Conservation (phyloP, 2,113 vertebrate species). For the Nothocercus nigrocapillus region DNA sequence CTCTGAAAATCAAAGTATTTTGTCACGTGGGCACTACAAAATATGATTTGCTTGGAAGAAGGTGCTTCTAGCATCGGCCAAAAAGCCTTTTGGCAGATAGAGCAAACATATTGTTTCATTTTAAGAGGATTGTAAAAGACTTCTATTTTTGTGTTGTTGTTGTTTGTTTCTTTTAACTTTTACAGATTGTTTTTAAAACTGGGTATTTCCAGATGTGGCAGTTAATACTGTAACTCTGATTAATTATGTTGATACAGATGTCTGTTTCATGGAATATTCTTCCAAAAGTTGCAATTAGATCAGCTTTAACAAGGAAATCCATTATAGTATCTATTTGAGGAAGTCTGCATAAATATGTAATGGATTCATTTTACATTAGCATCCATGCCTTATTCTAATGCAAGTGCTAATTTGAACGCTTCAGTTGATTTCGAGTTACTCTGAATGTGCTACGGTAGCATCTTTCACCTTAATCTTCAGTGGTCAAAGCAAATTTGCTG, state of each 20-base stretch:
- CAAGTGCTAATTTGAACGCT: constrained; percentile 74
- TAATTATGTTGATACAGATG: constrained; percentile 56
- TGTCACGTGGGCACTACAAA: neutral
- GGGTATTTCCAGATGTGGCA: neutral
- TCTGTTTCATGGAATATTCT: constrained; percentile 40
- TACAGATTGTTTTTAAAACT: neutral
- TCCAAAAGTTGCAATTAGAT: constrained; percentile 64
- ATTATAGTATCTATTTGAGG: constrained; percentile 49
- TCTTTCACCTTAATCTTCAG: constrained; percentile 58
- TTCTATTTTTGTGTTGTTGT: neutral
- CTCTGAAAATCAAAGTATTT: constrained; percentile 1
- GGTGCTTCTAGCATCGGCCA: neutral
- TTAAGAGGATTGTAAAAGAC: constrained; percentile 6
- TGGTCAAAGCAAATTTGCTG: constrained; percentile 9
- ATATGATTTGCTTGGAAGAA: constrained; percentile 2
- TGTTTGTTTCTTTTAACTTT: neutral
- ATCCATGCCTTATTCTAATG: constrained; percentile 37
- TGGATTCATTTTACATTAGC: constrained; percentile 75
- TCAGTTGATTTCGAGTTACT: constrained; percentile 58
- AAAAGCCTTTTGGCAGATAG: constrained; percentile 1
- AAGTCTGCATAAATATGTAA: constrained; percentile 69
- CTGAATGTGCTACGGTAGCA: constrained; percentile 39
- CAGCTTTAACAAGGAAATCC: constrained; percentile 66
- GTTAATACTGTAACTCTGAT: constrained; percentile 51
- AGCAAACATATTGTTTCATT: neutral